Conservation (phyloP, 1,140 invertebrate species). For the Liolophura sinensis region DNA sequence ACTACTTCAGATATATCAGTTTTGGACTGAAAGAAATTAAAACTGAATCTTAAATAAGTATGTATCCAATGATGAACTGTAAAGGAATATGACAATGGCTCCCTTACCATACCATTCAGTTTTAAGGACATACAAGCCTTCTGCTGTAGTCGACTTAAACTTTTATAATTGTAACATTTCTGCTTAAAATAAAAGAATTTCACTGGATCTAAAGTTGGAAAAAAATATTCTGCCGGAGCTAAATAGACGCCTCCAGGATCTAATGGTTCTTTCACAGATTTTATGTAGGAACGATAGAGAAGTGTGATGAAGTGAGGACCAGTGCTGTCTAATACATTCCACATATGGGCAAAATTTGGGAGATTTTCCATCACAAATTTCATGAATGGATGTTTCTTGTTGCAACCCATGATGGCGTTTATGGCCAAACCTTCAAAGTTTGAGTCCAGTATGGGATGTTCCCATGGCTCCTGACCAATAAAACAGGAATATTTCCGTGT, state of each 20-base stretch:
- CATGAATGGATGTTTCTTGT: slow-evolving; percentile 49
- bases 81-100: slow-evolving; percentile 35
- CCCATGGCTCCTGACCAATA: slow-evolving; percentile 51
- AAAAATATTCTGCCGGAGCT: slow-evolving; percentile 49
- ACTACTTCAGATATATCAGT: too few species aligned
- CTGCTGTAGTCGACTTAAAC: slow-evolving; percentile 32
- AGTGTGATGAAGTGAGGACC: slow-evolving; percentile 50
- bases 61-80: slow-evolving; percentile 53
- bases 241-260: slow-evolving; percentile 28
- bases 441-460: slow-evolving; percentile 47
- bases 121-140: slow-evolving; percentile 45
- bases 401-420: slow-evolving; percentile 53
- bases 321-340: slow-evolving; percentile 50
- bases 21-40: slow-evolving; percentile 22
- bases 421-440: slow-evolving; percentile 48
- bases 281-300: slow-evolving; percentile 33
- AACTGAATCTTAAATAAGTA: slow-evolving; percentile 42
- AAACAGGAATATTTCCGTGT: slow-evolving; percentile 45
- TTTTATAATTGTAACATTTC: slow-evolving; percentile 32
- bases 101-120: slow-evolving; percentile 27
- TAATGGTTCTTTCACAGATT: slow-evolving; percentile 3
- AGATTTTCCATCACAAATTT: slow-evolving; percentile 41
- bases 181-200: slow-evolving; percentile 39
- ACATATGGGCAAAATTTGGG: slow-evolving; percentile 44
- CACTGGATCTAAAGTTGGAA: slow-evolving; percentile 45